These are phyloP conservation scores for Enteromius thamalakanensis DNA, from an alignment of 2,797 vertebrate genomes.

Conservation along the genomic window DNA sequence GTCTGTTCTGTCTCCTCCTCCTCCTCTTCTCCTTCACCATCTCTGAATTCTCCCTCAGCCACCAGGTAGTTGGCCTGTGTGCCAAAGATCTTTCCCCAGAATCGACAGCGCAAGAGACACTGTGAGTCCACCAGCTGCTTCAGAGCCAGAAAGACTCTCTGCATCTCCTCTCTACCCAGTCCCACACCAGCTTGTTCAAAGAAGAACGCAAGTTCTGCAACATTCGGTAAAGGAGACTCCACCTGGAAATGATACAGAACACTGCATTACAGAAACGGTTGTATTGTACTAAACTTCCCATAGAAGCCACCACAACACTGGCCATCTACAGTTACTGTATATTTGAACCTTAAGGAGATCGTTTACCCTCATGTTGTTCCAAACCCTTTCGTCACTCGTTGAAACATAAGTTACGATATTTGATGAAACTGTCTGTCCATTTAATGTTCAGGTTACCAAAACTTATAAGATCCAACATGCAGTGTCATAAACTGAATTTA, in stretches of 20 bases:
- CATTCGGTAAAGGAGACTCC: slow-evolving; percentile 80
- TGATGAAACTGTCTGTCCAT: not conserved
- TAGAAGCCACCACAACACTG: not conserved
- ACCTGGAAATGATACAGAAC: slow-evolving; percentile 64
- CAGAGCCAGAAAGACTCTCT: slow-evolving; percentile 86
- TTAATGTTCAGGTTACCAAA: no score
- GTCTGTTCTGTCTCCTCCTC: slow-evolving; percentile 68
- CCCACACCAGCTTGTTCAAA: slow-evolving; percentile 90
- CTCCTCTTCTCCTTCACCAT: slow-evolving; percentile 76
- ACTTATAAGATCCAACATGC: no score
- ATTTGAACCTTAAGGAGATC: not conserved
- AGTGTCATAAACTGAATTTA: not conserved
- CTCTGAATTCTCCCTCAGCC: slow-evolving; percentile 83
- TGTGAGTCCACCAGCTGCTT: slow-evolving; percentile 83
- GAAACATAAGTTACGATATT: not conserved
- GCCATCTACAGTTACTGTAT: not conserved
- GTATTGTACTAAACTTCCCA: not conserved
- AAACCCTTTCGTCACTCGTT: not conserved
- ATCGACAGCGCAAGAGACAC: slow-evolving; percentile 81
- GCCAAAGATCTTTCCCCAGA: slow-evolving; percentile 96
- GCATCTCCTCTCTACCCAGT: slow-evolving; percentile 85
- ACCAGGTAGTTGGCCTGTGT: slow-evolving; percentile 85
- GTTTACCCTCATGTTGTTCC: not conserved
- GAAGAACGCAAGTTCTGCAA: slow-evolving; percentile 87
- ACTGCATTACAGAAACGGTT: not conserved